phyloP scores from a whole-genome alignment of 2,888 invertebrate species.

The Cephus runcator region DNA sequence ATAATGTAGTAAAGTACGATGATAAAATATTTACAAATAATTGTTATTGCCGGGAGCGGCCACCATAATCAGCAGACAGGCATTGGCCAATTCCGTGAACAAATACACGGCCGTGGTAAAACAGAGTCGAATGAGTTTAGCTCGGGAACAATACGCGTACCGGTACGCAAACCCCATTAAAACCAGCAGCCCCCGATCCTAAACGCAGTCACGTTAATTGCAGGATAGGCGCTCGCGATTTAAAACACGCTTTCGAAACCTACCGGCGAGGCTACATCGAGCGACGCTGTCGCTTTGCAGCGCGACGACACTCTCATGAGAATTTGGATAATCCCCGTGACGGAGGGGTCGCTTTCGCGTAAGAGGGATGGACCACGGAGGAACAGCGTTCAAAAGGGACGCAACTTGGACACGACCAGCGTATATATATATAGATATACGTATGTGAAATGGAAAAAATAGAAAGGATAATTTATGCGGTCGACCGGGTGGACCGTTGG shows the following conservation, averaged over 20 bases:
- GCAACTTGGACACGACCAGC: neutral
- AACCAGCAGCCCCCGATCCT: neutral
- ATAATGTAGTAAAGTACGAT: neutral
- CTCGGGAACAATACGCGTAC: neutral
- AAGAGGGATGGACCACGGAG: neutral
- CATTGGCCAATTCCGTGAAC: neutral
- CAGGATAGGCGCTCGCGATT: neutral
- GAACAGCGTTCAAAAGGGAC: neutral
- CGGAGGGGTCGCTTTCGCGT: too few relatives aligned
- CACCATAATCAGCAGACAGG: neutral
- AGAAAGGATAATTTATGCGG: neutral
- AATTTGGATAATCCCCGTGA: neutral
- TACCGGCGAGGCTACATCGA: neutral
- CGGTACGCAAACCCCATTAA: neutral
- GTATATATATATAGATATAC: neutral
- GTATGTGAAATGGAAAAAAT: neutral
- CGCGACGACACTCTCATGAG: neutral
- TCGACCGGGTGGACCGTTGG: neutral
- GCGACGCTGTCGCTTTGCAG: neutral
- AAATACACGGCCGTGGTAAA: neutral
- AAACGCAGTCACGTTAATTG: neutral
- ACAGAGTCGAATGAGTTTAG: neutral
- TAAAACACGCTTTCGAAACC: neutral
- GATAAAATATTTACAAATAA: neutral
- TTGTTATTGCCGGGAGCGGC: neutral